Evolutionary conservation across 2,797 vertebrate genomes (phyloP).

Genomic region (Microchirus variegatus): DNA sequence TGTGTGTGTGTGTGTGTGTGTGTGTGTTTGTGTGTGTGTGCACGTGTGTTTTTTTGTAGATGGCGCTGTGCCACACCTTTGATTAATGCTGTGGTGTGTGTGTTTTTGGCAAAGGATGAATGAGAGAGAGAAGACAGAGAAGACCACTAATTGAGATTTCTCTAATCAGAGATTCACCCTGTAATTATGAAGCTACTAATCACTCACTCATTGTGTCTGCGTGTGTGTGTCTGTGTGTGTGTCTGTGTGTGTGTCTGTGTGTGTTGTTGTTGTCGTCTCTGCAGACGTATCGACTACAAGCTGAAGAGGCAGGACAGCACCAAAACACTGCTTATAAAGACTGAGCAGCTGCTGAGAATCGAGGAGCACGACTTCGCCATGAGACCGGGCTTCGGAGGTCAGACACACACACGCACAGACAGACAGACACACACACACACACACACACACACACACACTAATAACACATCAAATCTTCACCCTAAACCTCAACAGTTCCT

Average conservation of each 20-base stretch:
- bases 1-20: no score
- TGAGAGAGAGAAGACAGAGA: slow-evolving; percentile 6
- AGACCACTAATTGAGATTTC: slow-evolving; percentile 13
- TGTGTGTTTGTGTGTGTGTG: background rate
- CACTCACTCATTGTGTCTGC: slow-evolving; percentile 26
- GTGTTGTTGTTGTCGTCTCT: slow-evolving; percentile 29
- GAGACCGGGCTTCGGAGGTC: slow-evolving; percentile 93
- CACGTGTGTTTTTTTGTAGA: slow-evolving; percentile 9
- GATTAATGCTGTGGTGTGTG: slow-evolving; percentile 22
- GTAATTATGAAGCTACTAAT: slow-evolving; percentile 31
- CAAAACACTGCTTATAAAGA: slow-evolving; percentile 86
- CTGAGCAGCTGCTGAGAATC: slow-evolving; percentile 89
- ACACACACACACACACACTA: slow-evolving; percentile 7
- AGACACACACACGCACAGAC: slow-evolving; percentile 51
- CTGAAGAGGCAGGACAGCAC: slow-evolving; percentile 89
- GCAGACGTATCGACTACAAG: slow-evolving; percentile 83
- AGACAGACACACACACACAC: slow-evolving; percentile 1
- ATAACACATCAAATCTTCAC: no score
- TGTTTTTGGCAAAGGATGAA: no score
- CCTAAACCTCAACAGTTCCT: no score
- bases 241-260: slow-evolving; percentile 22
- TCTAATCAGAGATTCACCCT: slow-evolving; percentile 28
- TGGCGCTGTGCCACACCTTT: slow-evolving; percentile 15
- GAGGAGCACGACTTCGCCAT: slow-evolving; percentile 92
- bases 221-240: slow-evolving; percentile 3